Evolutionary conservation across 2,888 invertebrate species (phyloP), one percentile per base, ranked within the genome.

Genomic region (Euphydryas editha): DNA sequence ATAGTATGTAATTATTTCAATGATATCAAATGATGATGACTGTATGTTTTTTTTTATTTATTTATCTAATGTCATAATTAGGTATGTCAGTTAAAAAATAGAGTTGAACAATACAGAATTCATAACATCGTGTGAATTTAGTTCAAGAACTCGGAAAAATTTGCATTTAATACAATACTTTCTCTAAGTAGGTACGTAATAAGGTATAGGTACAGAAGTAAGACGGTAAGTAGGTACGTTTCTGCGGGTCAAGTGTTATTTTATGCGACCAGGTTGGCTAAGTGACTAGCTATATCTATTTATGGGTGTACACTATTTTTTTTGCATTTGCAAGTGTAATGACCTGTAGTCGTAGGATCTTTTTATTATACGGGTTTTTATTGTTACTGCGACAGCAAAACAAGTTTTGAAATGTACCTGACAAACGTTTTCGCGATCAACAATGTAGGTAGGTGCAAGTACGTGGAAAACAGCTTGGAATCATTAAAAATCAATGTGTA

Each of bases 271-370:
- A 3, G 20, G 49, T 11, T 13, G 20, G 49, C 20, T 15, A 21
- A 1, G 42, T n/a, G 24, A 24, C 49, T 6, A 15, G 24, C 6
- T 15, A 46, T 18, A 10, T 18, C 11, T 47, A 17, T 47, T 8
- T 47, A 47, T 0, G 2, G 15, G 11, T 17, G 46, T 46, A 46
- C 15, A 24, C n/a, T 21, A 6, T 21, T 24, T 20, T 47, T 47
- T 51, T 51, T 24, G 24, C 24, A 24, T 51, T 51, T 7, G 21
- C 24, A 24, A n/a, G 49, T 51, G 49, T 51, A 51, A 49, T 49
- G 49, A 51, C 49, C 49, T 20, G 24, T 15, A 13, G 21, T 21
- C 6, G 24, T 15, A 24, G 13, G 49, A 24, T n/a, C 21, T 15
- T 24, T 11, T 47, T 47, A 47, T 47, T 47, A 47, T 4, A 20